Evolutionary conservation across 2,113 vertebrate genomes (phyloP), one percentile per base, ranked within the genome.

Genomic region (Passer domesticus): DNA sequence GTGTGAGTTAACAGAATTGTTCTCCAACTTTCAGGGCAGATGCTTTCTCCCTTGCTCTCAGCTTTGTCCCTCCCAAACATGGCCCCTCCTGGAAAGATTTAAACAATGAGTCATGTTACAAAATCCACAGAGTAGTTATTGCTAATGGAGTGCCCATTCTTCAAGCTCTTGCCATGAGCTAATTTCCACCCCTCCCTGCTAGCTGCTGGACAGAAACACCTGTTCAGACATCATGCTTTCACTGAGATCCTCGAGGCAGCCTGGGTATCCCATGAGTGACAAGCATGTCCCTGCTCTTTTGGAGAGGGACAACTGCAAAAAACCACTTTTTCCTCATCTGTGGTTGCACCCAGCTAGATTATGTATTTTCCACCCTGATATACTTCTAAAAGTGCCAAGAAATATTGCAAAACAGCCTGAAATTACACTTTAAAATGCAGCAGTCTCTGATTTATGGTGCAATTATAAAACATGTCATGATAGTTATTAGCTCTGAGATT

Each of bases 381-480:
- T 21, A 73, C 52, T 94, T 83, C 16, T 43, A 23, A n/a, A 92
- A 91, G 23, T 47, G 37, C 43, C 55, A 80, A 89, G 41, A 90
- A 79, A 87, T 76, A 76, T 27, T 89, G 58, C 53, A 89, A 91
- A 89, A 37, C 15, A 69, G 41, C 37, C 62, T 75, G 58, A 93
- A 89, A 91, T 91, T 87, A 33, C 30, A 62, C 18, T 85, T 84
- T 60, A 73, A 79, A 82, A 76, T 87, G 41, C 0, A 25, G 28
- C 53, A 73, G 58, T 24, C 39, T 81, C 62, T 91, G 87, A 96
- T 92, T 95, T 92, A 95, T 39, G 35, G 78, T 73, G 70, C 60
- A 95, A 95, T 95, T 92, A 89, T 75, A 89, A 92, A 92, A 84
- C n/a, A 82, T 69, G 74, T 24, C 87, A 78, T 20, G 58, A 44